Evolutionary conservation across 2,888 invertebrate species (phyloP), one percentile per base, ranked within the genome.

Genomic region (Physocephala rufipes): DNA sequence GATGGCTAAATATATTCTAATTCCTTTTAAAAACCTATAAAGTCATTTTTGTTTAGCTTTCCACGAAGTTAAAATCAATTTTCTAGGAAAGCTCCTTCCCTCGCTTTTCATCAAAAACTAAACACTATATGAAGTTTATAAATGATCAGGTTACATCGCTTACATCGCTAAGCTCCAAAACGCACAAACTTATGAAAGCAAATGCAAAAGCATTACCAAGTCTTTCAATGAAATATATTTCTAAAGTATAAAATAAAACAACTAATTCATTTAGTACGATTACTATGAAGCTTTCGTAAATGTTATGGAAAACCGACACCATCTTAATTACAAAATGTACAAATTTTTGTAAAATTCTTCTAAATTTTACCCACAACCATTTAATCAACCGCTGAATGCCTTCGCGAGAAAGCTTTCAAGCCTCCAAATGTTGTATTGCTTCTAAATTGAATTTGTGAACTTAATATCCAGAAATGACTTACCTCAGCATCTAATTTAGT

Each of bases 401-500:
- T n/a, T n/a, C n/a, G n/a, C n/a, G n/a, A n/a, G n/a, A n/a, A n/a
- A n/a, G n/a, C n/a, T n/a, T n/a, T n/a, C n/a, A n/a, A n/a, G n/a
- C n/a, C n/a, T n/a, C n/a, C n/a, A n/a, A n/a, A n/a, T n/a, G n/a
- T n/a, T n/a, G n/a, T n/a, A n/a, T n/a, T n/a, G n/a, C n/a, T n/a
- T n/a, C n/a, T n/a, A n/a, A n/a, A n/a, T n/a, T n/a, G n/a, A n/a
- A n/a, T n/a, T n/a, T n/a, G 36, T 36, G 36, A 7, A 36, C 5
- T 4, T 36, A 36, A 36, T 36, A 36, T 36, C n/a, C 28, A 15
- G 0, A 12, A 24, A 24, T 26, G 21, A 79, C 86, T 87, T 84
- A 90, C 90, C 88, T 90, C 90, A 76, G 88, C 88, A 81, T 90
- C 90, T 76, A 89, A 78, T 82, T 88, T 87, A 28, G 87, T 87